These are phyloP conservation scores for Microcebus murinus DNA, from an alignment of 2,113 vertebrate genomes.

Conservation along the genomic window DNA sequence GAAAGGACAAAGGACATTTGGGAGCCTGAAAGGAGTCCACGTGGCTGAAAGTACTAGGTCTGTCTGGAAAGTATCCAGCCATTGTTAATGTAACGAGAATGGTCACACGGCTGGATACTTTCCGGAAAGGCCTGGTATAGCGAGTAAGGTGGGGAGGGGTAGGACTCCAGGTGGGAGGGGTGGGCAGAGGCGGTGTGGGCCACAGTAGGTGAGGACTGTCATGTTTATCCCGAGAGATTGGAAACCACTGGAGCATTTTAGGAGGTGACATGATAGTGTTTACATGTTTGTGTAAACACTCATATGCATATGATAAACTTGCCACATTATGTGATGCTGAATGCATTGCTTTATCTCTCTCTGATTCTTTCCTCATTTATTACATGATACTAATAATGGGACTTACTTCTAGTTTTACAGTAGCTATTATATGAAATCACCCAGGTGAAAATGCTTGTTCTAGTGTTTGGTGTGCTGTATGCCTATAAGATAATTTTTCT, in stretches of 20 bases:
- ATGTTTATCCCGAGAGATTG: not conserved
- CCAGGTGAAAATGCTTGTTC: not conserved
- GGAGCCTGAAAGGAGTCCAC: not conserved
- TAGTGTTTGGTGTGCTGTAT: not conserved
- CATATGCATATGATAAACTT: rapidly evolving
- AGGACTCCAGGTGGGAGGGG: not conserved
- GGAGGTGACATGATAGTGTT: not conserved
- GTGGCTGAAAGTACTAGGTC: not conserved
- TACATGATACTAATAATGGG: not conserved
- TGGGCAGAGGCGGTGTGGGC: too few relatives aligned
- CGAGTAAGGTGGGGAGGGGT: too few relatives aligned
- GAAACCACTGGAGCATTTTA: not conserved
- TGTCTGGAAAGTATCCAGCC: too few relatives aligned
- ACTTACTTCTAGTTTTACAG: not conserved
- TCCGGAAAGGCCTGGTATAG: too few relatives aligned
- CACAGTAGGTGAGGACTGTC: too few relatives aligned
- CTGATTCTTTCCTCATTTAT: not conserved
- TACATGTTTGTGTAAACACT: too few relatives aligned
- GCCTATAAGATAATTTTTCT: not conserved
- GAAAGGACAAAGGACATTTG: not conserved
- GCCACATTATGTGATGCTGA: not conserved
- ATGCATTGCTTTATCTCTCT: not conserved
- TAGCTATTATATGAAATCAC: not conserved
- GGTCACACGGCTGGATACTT: too few relatives aligned
- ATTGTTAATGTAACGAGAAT: too few relatives aligned